Conservation (phyloP, 2,113 vertebrate species). For the Mormyrus iriodes region DNA sequence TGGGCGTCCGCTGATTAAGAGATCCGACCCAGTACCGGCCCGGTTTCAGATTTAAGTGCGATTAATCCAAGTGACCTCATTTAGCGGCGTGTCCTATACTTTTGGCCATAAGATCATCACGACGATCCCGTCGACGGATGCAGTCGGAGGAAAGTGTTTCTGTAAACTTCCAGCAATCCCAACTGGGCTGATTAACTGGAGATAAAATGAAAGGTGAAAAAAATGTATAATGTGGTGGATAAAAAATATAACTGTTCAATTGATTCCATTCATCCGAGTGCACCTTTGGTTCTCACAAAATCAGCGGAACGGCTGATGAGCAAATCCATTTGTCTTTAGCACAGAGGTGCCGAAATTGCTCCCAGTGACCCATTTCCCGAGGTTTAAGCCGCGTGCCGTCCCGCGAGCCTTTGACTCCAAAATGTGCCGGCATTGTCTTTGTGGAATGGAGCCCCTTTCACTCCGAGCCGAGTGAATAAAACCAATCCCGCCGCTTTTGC, state of each 20-base stretch:
- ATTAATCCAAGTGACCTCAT: background rate
- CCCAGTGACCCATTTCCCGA: conserved; percentile 56
- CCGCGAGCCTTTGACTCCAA: conserved; percentile 30
- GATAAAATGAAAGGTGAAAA: background rate
- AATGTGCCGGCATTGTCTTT: conserved; percentile 48
- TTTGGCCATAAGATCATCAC: background rate
- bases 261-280: conserved; percentile 56
- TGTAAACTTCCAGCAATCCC: conserved; percentile 24
- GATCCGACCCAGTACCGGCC: background rate
- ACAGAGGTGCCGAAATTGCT: conserved; percentile 36
- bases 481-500: conserved; percentile 32
- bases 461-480: conserved; percentile 33
- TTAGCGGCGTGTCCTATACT: background rate
- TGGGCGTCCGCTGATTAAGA: background rate
- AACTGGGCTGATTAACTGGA: conserved; percentile 26
- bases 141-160: conserved; percentile 3
- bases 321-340: conserved; percentile 54
- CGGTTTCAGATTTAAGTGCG: background rate
- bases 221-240: background rate
- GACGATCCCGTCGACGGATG: background rate
- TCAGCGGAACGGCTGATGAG: conserved; percentile 36
- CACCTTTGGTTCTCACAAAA: conserved; percentile 32
- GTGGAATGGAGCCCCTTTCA: conserved; percentile 41
- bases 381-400: conserved; percentile 34
- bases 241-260: conserved; percentile 46